Conservation (phyloP, 2,888 invertebrate species). For the Caenorhabditis japonica region DNA sequence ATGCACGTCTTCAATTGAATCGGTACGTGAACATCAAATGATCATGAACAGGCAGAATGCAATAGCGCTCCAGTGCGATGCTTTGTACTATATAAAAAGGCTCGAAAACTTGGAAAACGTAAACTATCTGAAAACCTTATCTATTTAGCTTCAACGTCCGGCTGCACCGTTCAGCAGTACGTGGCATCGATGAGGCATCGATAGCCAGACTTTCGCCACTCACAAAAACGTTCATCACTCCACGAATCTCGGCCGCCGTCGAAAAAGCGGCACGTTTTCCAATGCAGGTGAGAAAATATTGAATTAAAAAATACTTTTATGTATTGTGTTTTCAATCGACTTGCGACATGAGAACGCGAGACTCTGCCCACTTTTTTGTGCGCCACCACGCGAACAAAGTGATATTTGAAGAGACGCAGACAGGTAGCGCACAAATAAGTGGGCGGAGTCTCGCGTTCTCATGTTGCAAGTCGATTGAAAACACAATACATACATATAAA, state of each 20-base stretch:
- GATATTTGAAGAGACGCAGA: no score
- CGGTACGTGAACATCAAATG: slow-evolving; percentile 38
- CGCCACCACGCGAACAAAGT: no score
- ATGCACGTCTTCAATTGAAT: slow-evolving; percentile 71
- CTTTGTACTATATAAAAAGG: no score
- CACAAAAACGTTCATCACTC: slow-evolving; percentile 74
- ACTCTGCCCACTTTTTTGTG: no score
- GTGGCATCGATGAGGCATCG: slow-evolving; percentile 68
- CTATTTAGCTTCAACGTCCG: slow-evolving; percentile 62
- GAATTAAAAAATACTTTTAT: neutral
- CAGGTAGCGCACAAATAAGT: no score
- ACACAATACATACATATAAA: neutral
- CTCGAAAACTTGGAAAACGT: no score
- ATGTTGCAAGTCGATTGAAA: no score
- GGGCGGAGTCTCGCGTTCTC: no score
- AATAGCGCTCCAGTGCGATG: no score
- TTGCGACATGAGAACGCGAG: no score
- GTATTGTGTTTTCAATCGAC: no score
- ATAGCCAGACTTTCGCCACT: slow-evolving; percentile 73
- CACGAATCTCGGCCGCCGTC: slow-evolving; percentile 67
- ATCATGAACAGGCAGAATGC: neutral
- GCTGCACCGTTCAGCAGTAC: slow-evolving; percentile 71
- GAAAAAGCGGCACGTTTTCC: slow-evolving; percentile 75
- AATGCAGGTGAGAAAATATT: slow-evolving; percentile 61
- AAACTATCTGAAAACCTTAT: no score